Evolutionary conservation across 2,888 invertebrate species (phyloP).

Genomic region (Latheticus oryzae): DNA sequence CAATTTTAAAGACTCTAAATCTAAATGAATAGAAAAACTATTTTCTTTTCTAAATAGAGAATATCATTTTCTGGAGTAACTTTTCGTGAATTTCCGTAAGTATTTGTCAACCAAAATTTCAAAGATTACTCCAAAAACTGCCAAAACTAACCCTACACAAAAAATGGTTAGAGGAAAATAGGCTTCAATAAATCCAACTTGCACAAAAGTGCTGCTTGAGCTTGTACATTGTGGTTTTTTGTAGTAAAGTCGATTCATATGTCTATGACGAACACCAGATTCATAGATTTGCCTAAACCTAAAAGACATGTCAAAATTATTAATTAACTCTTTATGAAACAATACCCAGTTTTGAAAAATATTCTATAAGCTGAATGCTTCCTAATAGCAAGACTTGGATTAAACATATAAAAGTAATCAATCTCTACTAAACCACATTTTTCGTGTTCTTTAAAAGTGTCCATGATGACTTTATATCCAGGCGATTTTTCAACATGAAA

Average conservation of each 20-base stretch:
- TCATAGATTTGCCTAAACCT: conserved; percentile 33
- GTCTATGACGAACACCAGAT: conserved; percentile 24
- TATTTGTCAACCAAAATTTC: not conserved
- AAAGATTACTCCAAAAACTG: not conserved
- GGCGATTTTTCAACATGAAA: conserved; percentile 75
- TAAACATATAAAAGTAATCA: conserved; percentile 67
- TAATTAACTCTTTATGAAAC: no score
- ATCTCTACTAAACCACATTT: conserved; percentile 77
- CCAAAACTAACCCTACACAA: not conserved
- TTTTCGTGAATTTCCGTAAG: no score
- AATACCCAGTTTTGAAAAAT: conserved; percentile 69
- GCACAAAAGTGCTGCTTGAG: conserved; percentile 24
- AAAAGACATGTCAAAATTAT: conserved; percentile 1
- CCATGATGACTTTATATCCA: conserved; percentile 74
- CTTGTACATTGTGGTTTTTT: conserved; percentile 29
- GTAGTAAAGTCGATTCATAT: conserved; percentile 21
- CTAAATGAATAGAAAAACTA: no score
- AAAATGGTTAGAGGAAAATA: conserved; percentile 34
- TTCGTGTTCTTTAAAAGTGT: conserved; percentile 73
- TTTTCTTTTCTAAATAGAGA: no score
- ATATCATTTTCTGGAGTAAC: no score
- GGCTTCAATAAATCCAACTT: conserved; percentile 30
- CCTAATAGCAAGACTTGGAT: conserved; percentile 68
- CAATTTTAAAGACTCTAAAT: no score
- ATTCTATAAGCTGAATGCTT: conserved; percentile 68